Base-by-base conservation (phyloP, 2,888 invertebrate species). In the Brachycybe producta region DNA sequence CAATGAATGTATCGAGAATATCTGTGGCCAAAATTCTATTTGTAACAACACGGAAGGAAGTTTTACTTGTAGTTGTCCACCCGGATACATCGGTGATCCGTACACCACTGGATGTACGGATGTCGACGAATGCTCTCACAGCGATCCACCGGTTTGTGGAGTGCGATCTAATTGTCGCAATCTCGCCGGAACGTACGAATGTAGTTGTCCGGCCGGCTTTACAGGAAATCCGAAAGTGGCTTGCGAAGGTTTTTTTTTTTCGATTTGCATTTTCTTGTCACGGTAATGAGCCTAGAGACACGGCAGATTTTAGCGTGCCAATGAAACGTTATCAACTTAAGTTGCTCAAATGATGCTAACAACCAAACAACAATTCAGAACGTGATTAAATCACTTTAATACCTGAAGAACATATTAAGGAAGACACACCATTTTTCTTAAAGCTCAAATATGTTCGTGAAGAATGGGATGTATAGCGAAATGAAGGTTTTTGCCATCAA, bases 71-170 rank as follows among this genome's bases (percentile, higher is more conserved):
- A 64, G 78, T 40, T 90, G 90, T 66, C 85, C 85, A 46, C 78
- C 80, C 60, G 88, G 88, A 60, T 85, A 78, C 67, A 73, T 77
- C 57, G 87, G 87, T 59, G 80, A 88, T 67, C 82, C 87, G 19
- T 73, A 78, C 65, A 69, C 74, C 5, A 26, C 32, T 32, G 57
- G 57, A 80, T 88, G 88, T 65, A 74, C 77, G 59, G 88, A 90
- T 67, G 70, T 86, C 55, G 80, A 90, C 68, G 90, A 90, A 71
- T 91, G 90, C 68, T 70, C 75, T 57, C 73, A 74, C 60, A 75
- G 47, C 5, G 38, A 74, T 41, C 72, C 77, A 62, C 77, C 79
- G 46, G 51, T 51, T 2, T 92, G 92, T 67, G 88, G 84, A 45
- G 73, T 75, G 36, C 80, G 81, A 55, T 84, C 91, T 19, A 78